A percentile compares a stretch with the other conserved stretches of the same genome.
These are phyloP conservation scores for Lynx canadensis DNA, from an alignment of 2,113 vertebrate species.

Conservation along the genomic window DNA sequence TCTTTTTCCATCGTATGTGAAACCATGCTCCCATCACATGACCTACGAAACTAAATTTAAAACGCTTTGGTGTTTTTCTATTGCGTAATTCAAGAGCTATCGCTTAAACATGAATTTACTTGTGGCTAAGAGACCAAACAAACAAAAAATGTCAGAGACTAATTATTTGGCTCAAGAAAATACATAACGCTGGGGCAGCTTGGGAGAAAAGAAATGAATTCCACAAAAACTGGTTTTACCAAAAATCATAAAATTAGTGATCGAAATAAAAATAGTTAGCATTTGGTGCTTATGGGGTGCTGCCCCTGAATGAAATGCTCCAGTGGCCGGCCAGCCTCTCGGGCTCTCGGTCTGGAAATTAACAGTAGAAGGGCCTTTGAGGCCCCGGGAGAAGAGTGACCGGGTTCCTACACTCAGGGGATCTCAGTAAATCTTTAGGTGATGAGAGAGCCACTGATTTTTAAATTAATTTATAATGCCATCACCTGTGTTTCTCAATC, in stretches of 20 bases:
- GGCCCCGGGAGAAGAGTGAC: neutral
- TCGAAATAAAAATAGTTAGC: neutral
- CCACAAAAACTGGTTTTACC: neutral
- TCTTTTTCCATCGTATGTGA: neutral
- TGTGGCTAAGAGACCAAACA: constrained; percentile 59
- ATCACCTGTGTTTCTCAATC: neutral
- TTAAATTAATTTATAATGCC: neutral
- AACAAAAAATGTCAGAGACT: constrained; percentile 45
- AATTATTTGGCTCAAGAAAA: constrained; percentile 49
- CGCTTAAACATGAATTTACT: constrained; percentile 42
- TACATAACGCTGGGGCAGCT: neutral
- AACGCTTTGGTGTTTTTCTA: constrained; percentile 44
- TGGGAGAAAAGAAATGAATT: neutral
- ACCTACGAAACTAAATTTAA: constrained; percentile 42
- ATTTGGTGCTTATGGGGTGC: neutral
- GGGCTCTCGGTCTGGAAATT: neutral
- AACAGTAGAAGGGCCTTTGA: neutral
- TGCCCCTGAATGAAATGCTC: no score
- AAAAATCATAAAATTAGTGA: neutral
- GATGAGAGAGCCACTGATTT: neutral
- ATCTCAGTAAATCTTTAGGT: neutral
- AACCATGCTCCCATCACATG: neutral
- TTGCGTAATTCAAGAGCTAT: constrained; percentile 6
- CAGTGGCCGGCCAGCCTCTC: no score
- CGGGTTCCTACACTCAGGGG: accelerated